Evolutionary conservation across 2,113 vertebrate species (phyloP).

Genomic region (Gymnocephalus cernua): DNA sequence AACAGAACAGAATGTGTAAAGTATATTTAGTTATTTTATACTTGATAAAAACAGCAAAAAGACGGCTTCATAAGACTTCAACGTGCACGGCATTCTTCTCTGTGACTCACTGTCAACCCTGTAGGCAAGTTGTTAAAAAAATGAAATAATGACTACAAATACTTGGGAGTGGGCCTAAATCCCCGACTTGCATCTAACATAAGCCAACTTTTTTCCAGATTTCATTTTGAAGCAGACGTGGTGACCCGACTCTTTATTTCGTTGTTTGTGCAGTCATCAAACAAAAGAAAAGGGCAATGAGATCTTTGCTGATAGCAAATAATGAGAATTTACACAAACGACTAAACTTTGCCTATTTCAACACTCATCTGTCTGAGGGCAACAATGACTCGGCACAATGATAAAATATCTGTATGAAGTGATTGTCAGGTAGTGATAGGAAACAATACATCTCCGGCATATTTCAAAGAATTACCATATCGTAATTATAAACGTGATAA

Average conservation of each 20-base stretch:
- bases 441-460: neutral
- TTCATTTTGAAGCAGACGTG: constrained; percentile 6
- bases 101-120: neutral
- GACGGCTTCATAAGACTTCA: too few relatives aligned
- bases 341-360: constrained; percentile 8
- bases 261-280: constrained; percentile 6
- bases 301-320: neutral
- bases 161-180: neutral
- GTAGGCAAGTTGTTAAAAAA: too few relatives aligned
- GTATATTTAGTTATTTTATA: neutral
- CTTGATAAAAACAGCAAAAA: neutral
- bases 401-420: constrained; percentile 3
- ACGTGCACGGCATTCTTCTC: neutral
- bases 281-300: constrained; percentile 7
- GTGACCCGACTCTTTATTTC: neutral
- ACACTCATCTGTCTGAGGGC: neutral
- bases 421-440: neutral
- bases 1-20: neutral
- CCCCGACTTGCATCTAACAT: neutral
- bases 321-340: constrained; percentile 5
- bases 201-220: neutral
- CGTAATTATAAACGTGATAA: neutral
- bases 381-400: constrained; percentile 13
- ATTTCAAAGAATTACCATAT: too few relatives aligned
- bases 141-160: neutral